Base-by-base conservation (phyloP, 2,797 vertebrate species). In the Rhinogobio ventralis region DNA sequence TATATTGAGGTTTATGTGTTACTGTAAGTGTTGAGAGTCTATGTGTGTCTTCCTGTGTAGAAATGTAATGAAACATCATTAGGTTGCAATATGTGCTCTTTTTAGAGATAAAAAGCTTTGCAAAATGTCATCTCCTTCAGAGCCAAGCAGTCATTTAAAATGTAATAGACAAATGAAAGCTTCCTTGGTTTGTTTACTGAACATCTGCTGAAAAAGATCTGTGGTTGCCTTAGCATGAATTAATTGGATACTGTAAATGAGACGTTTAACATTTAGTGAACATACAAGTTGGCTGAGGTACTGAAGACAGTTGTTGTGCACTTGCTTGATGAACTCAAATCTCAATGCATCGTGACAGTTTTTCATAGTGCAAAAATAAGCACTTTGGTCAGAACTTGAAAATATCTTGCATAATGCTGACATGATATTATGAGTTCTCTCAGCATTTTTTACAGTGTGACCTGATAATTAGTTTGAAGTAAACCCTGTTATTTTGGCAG, bases 261-360 rank as follows among this genome's bases (percentile, higher is more conserved):
- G 33, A 39, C 74, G 39, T 75, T 75, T 75, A 57, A 75, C 51
- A 76, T 57, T 76, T 76, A 57, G 30, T n/a, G 53, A 57, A 51
- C 19, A 76, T 57, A n/a, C 36, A 45, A 69, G 67, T 42, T 69
- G 23, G 39, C 39, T 69, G 2, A 45, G 11, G 20, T 69, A 69
- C 23, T 42, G 67, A n/a, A 20, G 64, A 67, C 4, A 36, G 8
- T 2, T 36, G 7, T 67, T 20, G 17, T 36, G 20, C 64, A 36
- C 36, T 36, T 39, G 9, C 36, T 42, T 25, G 28, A 53, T 33
- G 28, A 30, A 33, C 46, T 20, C 5, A 53, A 51, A 23, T 74
- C 10, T 53, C 19, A 53, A 36, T 36, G 28, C 25, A 51, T 51
- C 17, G 28, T 51, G 25, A 49, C 1, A 4, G 14, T 28, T 72